Base-by-base conservation (phyloP, 2,113 vertebrate species). In the Puntigrus tetrazona region DNA sequence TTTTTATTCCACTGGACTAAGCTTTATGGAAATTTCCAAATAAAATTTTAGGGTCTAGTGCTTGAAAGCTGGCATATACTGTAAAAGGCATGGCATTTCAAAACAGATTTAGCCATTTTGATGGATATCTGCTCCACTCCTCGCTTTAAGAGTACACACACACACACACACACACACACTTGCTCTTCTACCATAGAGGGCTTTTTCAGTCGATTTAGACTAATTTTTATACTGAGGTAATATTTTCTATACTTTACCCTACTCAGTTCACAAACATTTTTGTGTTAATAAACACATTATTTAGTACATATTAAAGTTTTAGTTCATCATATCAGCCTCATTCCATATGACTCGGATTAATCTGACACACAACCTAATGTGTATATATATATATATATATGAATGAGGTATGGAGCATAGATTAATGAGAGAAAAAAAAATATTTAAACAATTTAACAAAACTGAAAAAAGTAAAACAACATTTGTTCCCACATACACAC, bases 31-130 rank as follows among this genome's bases (percentile, higher is more conserved):
- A 25, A 38, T 29, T 41, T 80, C 5, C 8, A 34, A n/a, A 47
- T 43, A 29, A 78, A 27, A 18, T 29, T 27, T 27, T 16, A 61
- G 4, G 36, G 4, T 63, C 16, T 43, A 41, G 11, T 14, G n/a
- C 36, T 61, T 25, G 38, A 61, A 61, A 43, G 55, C 43, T 78
- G 77, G 4, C 55, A 61, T 78, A 41, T 61, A 78, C 52, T 78
- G 55, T 18, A 61, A 78, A 43, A 78, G 50, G 29, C 75, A 63
- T 78, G 77, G n/a, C 36, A 41, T 78, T 78, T 78, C 7, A 61
- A n/a, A 78, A 25, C 7, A 61, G 34, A 78, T 61, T 61, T 41
- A 43, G 1, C 36, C 75, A 36, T 7, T 78, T 43, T 78, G 55
- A 78, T 61, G n/a, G 55, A 78, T 78, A 38, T 78, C 31, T 52